phyloP scores from a whole-genome alignment of 2,888 invertebrate species.

The Rhodophaea formosa region DNA sequence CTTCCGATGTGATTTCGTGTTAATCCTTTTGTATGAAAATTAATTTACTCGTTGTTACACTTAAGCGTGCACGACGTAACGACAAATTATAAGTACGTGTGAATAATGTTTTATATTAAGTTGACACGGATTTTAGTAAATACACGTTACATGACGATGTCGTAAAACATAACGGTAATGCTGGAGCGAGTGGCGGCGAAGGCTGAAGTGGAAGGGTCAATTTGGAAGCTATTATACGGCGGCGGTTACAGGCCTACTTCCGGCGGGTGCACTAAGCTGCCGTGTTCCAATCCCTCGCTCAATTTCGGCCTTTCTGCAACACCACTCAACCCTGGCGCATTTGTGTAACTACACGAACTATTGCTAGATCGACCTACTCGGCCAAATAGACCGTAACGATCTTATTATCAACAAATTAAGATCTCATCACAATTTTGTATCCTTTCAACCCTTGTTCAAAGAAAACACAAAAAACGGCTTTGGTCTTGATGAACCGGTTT shows the following conservation, averaged over 20 bases:
- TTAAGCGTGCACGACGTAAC: constrained; percentile 26
- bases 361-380: neutral
- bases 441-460: constrained; percentile 24
- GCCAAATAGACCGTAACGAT: neutral
- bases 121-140: constrained; percentile 17
- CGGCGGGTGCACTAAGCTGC: constrained; percentile 77
- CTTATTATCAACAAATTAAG: constrained; percentile 9
- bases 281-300: constrained; percentile 72
- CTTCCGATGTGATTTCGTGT: constrained; percentile 62
- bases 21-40: constrained; percentile 59
- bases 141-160: constrained; percentile 23
- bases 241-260: constrained; percentile 78
- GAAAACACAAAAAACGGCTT: constrained; percentile 30
- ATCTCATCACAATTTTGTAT: constrained; percentile 9
- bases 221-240: constrained; percentile 78
- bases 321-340: constrained; percentile 56
- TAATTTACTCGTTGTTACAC: constrained; percentile 47
- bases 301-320: constrained; percentile 71
- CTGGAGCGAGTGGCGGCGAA: constrained; percentile 34
- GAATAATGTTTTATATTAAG: constrained; percentile 5
- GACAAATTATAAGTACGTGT: constrained; percentile 34
- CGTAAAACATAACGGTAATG: constrained; percentile 32
- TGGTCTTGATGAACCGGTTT: constrained; percentile 35
- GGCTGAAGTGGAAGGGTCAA: constrained; percentile 70
- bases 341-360: constrained; percentile 40